Evolutionary conservation across 2,113 vertebrate species (phyloP).

Genomic region (Halichoerus grypus): DNA sequence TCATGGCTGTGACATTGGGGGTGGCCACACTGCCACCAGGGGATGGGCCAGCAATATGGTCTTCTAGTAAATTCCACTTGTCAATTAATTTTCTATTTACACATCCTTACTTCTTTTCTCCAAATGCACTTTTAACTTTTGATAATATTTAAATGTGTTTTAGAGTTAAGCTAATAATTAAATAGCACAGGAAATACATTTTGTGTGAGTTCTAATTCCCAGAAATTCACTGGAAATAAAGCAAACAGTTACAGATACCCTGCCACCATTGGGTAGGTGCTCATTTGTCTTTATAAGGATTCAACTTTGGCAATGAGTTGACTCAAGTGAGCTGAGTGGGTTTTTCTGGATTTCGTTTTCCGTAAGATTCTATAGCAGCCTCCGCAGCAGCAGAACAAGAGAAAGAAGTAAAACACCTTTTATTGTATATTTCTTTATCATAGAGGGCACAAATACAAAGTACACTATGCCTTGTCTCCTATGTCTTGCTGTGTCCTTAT

Average conservation of each 20-base stretch:
- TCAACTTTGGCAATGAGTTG: background rate
- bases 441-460: background rate
- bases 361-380: background rate
- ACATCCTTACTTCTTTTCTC: background rate
- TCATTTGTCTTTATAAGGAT: background rate
- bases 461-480: background rate
- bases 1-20: rapidly evolving
- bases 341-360: background rate
- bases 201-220: background rate
- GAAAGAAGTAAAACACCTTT: background rate
- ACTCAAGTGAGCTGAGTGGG: background rate
- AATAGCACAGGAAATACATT: constrained; percentile 42
- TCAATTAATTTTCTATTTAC: constrained; percentile 49
- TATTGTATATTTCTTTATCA: background rate
- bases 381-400: background rate
- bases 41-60: background rate
- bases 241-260: background rate
- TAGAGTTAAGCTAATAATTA: background rate
- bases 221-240: background rate
- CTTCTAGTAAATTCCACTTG: background rate
- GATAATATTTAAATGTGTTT: constrained; percentile 41
- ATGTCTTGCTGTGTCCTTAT: background rate
- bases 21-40: background rate
- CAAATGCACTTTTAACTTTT: constrained; percentile 19
- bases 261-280: background rate